These are phyloP conservation scores for Nycticorax nycticorax DNA, from an alignment of 2,113 vertebrate species.

Conservation along the genomic window DNA sequence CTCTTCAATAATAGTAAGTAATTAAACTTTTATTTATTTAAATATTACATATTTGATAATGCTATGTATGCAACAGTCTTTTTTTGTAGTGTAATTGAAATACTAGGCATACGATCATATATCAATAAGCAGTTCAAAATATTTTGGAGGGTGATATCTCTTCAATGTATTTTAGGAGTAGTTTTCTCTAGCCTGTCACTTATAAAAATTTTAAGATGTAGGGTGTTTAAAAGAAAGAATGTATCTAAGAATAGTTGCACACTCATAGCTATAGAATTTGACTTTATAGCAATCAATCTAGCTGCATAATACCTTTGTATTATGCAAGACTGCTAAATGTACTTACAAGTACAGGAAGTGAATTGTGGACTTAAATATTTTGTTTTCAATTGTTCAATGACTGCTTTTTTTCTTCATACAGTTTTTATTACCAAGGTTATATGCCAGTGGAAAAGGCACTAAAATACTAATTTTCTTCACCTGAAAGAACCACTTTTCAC, in stretches of 20 bases:
- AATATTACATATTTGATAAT: neutral
- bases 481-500: neutral
- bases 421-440: neutral
- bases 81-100: neutral
- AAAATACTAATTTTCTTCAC: neutral
- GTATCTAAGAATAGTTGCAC: neutral
- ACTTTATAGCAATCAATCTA: neutral
- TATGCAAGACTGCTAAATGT: neutral
- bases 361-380: neutral
- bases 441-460: neutral
- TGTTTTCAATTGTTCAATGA: neutral
- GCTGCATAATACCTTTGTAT: neutral
- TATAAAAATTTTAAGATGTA: neutral
- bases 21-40: neutral
- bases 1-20: slow-evolving; percentile 87
- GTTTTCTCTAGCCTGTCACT: neutral
- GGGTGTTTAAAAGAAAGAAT: neutral
- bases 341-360: neutral
- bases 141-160: neutral
- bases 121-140: neutral
- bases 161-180: neutral
- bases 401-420: neutral
- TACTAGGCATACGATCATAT: neutral
- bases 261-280: neutral
- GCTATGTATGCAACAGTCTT: neutral